Evolutionary conservation across 2,888 invertebrate species (phyloP).

Genomic region (Axea sp.): DNA sequence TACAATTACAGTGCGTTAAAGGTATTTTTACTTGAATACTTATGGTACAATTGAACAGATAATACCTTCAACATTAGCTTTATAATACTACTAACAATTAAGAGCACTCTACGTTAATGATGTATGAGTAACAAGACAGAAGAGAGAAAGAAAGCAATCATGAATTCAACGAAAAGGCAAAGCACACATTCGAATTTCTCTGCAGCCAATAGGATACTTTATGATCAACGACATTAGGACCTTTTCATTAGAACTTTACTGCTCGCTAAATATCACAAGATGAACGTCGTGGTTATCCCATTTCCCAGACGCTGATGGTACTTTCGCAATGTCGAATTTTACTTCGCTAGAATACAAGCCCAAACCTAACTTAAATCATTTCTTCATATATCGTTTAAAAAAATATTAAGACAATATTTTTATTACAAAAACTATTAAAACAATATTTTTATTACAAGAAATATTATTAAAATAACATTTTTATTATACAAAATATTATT

Average conservation of each 20-base stretch:
- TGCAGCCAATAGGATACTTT: constrained; percentile 55
- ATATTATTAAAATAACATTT: too few relatives aligned
- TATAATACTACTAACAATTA: constrained; percentile 37
- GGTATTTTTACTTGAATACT: constrained; percentile 15
- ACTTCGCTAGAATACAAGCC: neutral
- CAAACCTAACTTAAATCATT: constrained; percentile 1
- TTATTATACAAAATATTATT: too few relatives aligned
- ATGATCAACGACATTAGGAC: constrained; percentile 65
- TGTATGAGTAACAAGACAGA: constrained; percentile 31
- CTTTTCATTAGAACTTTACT: constrained; percentile 73
- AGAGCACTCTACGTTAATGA: constrained; percentile 34
- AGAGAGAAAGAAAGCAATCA: constrained; percentile 41
- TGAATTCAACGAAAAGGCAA: constrained; percentile 32
- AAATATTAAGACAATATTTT: too few relatives aligned
- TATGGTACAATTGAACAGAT: constrained; percentile 19
- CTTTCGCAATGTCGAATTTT: constrained; percentile 22
- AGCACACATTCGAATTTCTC: constrained; percentile 45
- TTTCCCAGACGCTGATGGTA: constrained; percentile 19
- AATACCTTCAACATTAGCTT: constrained; percentile 24
- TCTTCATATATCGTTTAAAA: too few relatives aligned
- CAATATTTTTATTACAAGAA: too few relatives aligned
- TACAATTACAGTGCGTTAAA: constrained; percentile 4
- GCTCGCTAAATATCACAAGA: constrained; percentile 71
- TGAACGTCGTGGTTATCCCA: constrained; percentile 29
- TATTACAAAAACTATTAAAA: too few relatives aligned